Percentiles rank a stretch among this genome's conserved stretches.
Conservation (phyloP, 2,113 vertebrate genomes). For the Polyodon spathula region DNA sequence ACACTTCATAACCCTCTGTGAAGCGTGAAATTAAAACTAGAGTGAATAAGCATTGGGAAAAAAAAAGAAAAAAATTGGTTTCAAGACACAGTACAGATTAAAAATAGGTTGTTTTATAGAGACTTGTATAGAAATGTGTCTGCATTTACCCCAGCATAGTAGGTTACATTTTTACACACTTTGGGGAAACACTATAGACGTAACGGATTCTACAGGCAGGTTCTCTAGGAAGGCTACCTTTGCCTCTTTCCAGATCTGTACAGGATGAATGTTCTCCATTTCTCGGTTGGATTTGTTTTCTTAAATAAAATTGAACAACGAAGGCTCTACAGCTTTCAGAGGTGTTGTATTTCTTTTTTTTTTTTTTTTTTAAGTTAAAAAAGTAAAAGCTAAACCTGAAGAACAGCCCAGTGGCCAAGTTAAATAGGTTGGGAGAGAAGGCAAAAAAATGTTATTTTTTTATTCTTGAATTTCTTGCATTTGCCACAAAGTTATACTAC, state of each 20-base stretch:
- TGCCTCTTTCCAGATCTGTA: slow-evolving; percentile 27
- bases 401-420: slow-evolving; percentile 49
- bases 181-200: too few species aligned
- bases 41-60: slow-evolving; percentile 24
- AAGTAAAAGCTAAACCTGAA: slow-evolving; percentile 35
- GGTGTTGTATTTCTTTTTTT: too few species aligned
- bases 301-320: slow-evolving; percentile 48
- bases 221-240: slow-evolving; percentile 3
- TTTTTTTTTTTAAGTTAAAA: slow-evolving; percentile 22
- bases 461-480: slow-evolving; percentile 17
- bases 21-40: slow-evolving; percentile 36
- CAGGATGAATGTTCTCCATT: slow-evolving; percentile 37
- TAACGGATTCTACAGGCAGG: slow-evolving; percentile 6
- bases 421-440: too few species aligned
- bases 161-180: slow-evolving; percentile 27
- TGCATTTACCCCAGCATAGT: slow-evolving; percentile 31
- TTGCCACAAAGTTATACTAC: slow-evolving; percentile 27
- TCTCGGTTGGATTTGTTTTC: slow-evolving; percentile 28
- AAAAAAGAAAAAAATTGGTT: slow-evolving; percentile 25
- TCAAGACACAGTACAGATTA: slow-evolving; percentile 10
- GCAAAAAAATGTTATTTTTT: not conserved
- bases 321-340: slow-evolving; percentile 27
- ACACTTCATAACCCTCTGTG: slow-evolving; percentile 32
- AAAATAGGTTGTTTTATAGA: slow-evolving; percentile 6
- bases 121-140: too few species aligned